These are phyloP conservation scores for Leiothrix lutea DNA, from an alignment of 2,113 vertebrate genomes.

Conservation along the genomic window DNA sequence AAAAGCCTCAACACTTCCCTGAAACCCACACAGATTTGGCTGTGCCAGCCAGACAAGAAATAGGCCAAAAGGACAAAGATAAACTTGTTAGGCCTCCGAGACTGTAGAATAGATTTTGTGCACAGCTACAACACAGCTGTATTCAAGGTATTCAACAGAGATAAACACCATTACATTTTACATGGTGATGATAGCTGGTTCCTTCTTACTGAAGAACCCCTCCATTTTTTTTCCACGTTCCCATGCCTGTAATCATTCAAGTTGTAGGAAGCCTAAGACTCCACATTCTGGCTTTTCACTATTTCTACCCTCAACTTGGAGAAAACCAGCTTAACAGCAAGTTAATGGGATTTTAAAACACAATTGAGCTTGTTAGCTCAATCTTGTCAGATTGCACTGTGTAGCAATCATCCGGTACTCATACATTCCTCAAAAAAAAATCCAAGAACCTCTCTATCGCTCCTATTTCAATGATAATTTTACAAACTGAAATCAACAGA, in stretches of 20 bases:
- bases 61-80: background rate
- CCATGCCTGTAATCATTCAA: background rate
- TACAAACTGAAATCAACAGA: background rate
- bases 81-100: background rate
- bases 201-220: background rate
- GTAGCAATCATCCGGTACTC: background rate
- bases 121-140: background rate
- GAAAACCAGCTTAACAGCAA: background rate
- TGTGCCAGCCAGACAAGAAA: background rate
- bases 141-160: background rate
- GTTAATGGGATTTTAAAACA: background rate
- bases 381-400: background rate
- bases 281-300: background rate
- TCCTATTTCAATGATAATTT: background rate
- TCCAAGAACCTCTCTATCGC: background rate
- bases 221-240: background rate
- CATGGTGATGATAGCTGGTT: background rate
- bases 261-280: background rate
- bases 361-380: background rate
- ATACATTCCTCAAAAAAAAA: background rate
- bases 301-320: background rate
- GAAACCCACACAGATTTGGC: background rate
- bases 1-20: background rate
- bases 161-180: background rate
- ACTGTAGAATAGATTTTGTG: background rate